Conservation (phyloP, 2,113 vertebrate species). For the Chionodraco myersi region DNA sequence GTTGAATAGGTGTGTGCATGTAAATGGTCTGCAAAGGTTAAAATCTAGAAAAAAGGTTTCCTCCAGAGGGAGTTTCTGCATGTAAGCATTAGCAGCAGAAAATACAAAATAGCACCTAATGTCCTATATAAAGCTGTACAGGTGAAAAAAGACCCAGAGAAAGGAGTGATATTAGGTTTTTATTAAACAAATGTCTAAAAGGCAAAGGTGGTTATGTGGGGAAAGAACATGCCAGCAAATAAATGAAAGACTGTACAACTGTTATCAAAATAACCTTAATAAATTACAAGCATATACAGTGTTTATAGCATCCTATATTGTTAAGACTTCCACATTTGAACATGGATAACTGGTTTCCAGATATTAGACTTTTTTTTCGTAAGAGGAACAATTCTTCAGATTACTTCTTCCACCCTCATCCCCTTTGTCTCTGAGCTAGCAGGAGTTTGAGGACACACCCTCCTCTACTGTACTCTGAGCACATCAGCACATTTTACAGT, state of each 20-base stretch:
- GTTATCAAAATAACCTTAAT: slow-evolving; percentile 57
- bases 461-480: background rate
- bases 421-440: background rate
- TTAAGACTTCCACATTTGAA: background rate
- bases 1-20: no score
- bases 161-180: slow-evolving; percentile 53
- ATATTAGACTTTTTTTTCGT: background rate
- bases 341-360: background rate
- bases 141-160: slow-evolving; percentile 6
- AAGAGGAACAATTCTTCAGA: background rate
- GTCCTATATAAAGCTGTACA: background rate
- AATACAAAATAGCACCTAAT: no score
- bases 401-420: background rate
- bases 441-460: slow-evolving; percentile 17
- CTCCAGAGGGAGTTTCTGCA: no score
- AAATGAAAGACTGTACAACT: slow-evolving; percentile 57
- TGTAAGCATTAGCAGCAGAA: no score
- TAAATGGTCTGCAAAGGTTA: no score
- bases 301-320: background rate
- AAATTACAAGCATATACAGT: slow-evolving; percentile 64
- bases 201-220: slow-evolving; percentile 38
- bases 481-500: slow-evolving; percentile 47
- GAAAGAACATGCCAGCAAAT: slow-evolving; percentile 49
- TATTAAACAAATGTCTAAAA: slow-evolving; percentile 80
- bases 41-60: no score